Percentiles rank a stretch among this genome's conserved stretches.
Evolutionary conservation across 1,140 invertebrate species (phyloP).

Genomic region (Pseudomyrmex gracilis): DNA sequence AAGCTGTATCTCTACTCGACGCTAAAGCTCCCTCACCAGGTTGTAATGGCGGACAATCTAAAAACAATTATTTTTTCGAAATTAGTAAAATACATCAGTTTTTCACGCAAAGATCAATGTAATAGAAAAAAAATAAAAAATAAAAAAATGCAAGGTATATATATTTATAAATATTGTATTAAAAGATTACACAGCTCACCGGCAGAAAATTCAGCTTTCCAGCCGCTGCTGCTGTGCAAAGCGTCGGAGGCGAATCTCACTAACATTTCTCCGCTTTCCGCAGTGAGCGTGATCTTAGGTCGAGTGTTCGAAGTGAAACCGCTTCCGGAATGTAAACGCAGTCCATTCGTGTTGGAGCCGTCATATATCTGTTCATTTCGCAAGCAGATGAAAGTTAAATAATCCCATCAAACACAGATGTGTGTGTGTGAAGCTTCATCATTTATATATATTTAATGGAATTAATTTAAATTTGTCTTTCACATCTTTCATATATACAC

Average conservation of each 20-base stretch:
- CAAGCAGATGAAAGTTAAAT: constrained; percentile 14
- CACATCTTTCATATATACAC: too few relatives aligned
- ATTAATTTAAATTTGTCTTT: too few relatives aligned
- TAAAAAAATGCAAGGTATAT: constrained; percentile 28
- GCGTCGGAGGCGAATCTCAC: constrained; percentile 95
- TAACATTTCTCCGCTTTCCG: constrained; percentile 96
- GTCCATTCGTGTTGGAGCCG: constrained; percentile 93
- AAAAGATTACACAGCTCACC: constrained; percentile 85
- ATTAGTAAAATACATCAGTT: neutral
- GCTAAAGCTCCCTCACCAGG: constrained; percentile 95
- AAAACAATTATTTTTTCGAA: neutral
- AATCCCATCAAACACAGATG: neutral
- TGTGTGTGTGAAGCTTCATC: neutral
- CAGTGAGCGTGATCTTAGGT: constrained; percentile 95
- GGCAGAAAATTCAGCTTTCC: constrained; percentile 96
- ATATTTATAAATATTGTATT: too few relatives aligned
- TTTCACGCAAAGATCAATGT: neutral
- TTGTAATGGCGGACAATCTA: constrained; percentile 94
- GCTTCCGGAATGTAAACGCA: constrained; percentile 94
- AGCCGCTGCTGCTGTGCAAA: constrained; percentile 92
- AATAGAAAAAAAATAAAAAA: constrained; percentile 4
- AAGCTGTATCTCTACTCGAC: constrained; percentile 96
- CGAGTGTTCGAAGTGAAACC: constrained; percentile 93
- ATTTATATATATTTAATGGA: neutral
- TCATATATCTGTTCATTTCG: constrained; percentile 90